phyloP scores from a whole-genome alignment of 2,797 vertebrate species.

The Anomalospiza imberbis region DNA sequence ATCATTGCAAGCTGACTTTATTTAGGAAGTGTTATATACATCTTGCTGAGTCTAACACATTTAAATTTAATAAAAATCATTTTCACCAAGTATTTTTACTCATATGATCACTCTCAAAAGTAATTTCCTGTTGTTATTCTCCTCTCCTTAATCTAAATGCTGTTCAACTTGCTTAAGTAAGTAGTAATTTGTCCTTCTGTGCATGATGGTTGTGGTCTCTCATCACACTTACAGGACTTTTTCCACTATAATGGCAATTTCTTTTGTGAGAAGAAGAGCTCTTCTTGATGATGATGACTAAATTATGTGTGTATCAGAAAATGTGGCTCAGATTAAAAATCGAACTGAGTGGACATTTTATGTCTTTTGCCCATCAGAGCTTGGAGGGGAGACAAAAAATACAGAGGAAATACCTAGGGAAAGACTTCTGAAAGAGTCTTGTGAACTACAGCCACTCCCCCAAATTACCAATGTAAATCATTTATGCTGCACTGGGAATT shows the following conservation, averaged over 20 bases:
- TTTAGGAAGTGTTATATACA: not conserved
- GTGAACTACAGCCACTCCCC: not conserved
- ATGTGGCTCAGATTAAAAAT: not conserved
- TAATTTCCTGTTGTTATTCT: constrained; percentile 1
- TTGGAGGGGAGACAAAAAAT: not conserved
- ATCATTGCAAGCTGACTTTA: not conserved
- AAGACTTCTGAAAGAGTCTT: not conserved
- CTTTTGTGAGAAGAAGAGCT: not conserved
- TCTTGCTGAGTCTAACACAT: not conserved
- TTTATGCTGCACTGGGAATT: not conserved
- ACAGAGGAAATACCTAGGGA: not conserved
- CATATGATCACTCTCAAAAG: not conserved
- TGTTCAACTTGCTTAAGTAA: not conserved
- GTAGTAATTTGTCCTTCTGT: not conserved
- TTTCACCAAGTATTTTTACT: not conserved
- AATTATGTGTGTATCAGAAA: not conserved
- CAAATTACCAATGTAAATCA: not conserved
- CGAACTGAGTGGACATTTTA: not conserved
- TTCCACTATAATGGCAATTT: not conserved
- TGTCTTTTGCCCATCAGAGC: not conserved
- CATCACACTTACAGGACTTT: not conserved
- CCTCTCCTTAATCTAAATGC: not conserved
- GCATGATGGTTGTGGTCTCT: not conserved
- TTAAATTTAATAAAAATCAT: constrained; percentile 8
- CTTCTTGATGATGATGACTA: not conserved